Percentiles rank a stretch among this genome's conserved stretches.
Conservation (phyloP, 2,888 invertebrate genomes). For the Pseudolycoriella hygida region DNA sequence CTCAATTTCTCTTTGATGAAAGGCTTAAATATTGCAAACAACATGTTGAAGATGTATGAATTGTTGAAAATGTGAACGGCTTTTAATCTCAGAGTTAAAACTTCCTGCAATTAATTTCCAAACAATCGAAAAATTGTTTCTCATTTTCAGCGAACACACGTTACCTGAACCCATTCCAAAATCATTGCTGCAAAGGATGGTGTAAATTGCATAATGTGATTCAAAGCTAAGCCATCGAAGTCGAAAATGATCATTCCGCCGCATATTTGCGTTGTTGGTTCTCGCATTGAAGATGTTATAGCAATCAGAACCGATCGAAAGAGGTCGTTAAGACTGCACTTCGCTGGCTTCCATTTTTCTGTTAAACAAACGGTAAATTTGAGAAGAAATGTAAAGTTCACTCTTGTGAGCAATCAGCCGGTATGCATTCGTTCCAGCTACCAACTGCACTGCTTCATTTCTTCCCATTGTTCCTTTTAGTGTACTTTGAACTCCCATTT, state of each 20-base stretch:
- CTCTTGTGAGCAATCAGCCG: too few relatives aligned
- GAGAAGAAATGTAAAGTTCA: too few relatives aligned
- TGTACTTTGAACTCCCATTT: too few relatives aligned
- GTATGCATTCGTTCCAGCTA: too few relatives aligned
- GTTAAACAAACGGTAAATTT: constrained; percentile 6
- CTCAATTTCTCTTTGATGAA: constrained; percentile 70
- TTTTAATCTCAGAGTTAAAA: constrained; percentile 65
- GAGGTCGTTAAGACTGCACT: constrained; percentile 43
- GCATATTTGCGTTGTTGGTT: constrained; percentile 58
- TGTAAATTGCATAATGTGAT: constrained; percentile 58
- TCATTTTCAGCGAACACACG: not conserved
- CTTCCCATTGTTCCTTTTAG: constrained; percentile 1
- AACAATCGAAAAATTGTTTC: constrained; percentile 6
- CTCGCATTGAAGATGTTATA: constrained; percentile 57
- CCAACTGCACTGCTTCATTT: too few relatives aligned
- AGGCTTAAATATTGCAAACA: constrained; percentile 73
- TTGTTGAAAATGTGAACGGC: constrained; percentile 80
- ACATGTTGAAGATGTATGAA: constrained; percentile 69
- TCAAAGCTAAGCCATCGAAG: constrained; percentile 53
- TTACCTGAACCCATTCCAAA: constrained; percentile 43
- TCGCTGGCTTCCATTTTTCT: constrained; percentile 61
- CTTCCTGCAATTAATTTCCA: constrained; percentile 42
- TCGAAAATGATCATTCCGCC: constrained; percentile 59
- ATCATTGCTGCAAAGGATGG: constrained; percentile 57
- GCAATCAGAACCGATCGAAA: constrained; percentile 52